Conservation (phyloP, 2,113 vertebrate species). For the Empidonax alnorum region DNA sequence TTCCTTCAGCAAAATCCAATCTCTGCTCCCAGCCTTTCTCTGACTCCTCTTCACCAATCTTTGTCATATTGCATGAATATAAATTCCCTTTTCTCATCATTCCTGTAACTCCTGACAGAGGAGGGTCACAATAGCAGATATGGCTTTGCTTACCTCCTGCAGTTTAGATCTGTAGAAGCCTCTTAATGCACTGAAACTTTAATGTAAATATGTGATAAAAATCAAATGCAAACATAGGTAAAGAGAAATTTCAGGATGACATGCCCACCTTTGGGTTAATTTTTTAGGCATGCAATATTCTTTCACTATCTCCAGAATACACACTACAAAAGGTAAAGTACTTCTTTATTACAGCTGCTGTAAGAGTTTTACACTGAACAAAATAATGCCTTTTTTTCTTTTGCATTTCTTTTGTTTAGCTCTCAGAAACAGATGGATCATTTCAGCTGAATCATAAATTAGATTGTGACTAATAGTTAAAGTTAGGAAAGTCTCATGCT, state of each 20-base stretch:
- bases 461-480: not conserved
- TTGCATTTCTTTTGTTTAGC: not conserved
- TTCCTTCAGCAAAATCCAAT: not conserved
- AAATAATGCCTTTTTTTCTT: not conserved
- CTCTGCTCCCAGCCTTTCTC: not conserved
- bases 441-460: slow-evolving; percentile 38
- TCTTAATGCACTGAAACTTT: not conserved
- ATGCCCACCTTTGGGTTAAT: not conserved
- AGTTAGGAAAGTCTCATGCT: not conserved
- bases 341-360: not conserved
- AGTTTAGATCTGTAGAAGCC: not conserved
- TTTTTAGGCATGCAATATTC: not conserved
- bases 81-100: not conserved
- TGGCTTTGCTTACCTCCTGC: not conserved
- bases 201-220: not conserved
- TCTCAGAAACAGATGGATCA: slow-evolving; percentile 21
- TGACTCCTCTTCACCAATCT: not conserved
- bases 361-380: not conserved
- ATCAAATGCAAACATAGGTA: not conserved
- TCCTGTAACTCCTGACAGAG: not conserved
- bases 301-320: not conserved
- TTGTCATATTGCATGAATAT: too few relatives aligned
- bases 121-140: not conserved
- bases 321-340: not conserved
- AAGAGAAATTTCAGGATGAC: not conserved